Conservation (phyloP, 2,888 invertebrate genomes). For the Drosophila kuntzei region DNA sequence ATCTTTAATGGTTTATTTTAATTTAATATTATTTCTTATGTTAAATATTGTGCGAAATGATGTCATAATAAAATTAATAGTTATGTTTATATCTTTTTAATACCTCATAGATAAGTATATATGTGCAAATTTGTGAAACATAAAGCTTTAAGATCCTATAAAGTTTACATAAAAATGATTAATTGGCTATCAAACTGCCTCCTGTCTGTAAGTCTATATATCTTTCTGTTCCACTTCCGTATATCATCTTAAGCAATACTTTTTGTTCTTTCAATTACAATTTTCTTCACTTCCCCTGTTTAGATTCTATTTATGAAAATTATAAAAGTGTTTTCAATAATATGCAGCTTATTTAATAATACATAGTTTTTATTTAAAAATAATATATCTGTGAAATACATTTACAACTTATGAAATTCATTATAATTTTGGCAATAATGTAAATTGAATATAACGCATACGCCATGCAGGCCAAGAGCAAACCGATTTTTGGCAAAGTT, state of each 20-base stretch:
- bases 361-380: too few relatives aligned
- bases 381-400: too few relatives aligned
- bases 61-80: constrained; percentile 1
- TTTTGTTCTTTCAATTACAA: not conserved
- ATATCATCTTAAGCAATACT: not conserved
- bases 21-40: constrained; percentile 4
- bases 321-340: too few relatives aligned
- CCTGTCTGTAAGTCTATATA: not conserved
- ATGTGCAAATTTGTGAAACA: not conserved
- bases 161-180: not conserved
- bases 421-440: not conserved
- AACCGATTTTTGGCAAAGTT: constrained; percentile 10
- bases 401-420: too few relatives aligned
- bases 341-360: too few relatives aligned
- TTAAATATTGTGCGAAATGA: not conserved
- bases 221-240: not conserved
- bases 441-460: constrained; percentile 34
- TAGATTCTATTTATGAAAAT: too few relatives aligned
- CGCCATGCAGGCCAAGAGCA: constrained; percentile 34
- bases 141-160: not conserved
- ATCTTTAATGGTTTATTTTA: constrained; percentile 30
- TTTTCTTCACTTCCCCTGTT: too few relatives aligned
- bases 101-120: not conserved
- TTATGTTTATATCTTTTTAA: not conserved
- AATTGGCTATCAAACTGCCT: not conserved